Evolutionary conservation across 2,113 vertebrate genomes (phyloP).

Genomic region (Passer montanus): DNA sequence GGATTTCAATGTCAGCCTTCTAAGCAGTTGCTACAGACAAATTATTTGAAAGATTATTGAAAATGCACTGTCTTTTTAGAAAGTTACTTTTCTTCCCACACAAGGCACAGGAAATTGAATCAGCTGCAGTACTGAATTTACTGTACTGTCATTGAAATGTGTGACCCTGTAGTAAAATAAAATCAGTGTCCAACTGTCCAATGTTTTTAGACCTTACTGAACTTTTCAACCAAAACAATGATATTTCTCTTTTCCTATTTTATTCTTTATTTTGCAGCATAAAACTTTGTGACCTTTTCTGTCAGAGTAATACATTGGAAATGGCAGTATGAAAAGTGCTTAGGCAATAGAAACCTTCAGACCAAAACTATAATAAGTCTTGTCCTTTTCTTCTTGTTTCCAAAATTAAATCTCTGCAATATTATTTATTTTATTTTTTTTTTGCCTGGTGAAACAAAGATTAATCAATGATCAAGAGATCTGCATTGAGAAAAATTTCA

Average conservation of each 20-base stretch:
- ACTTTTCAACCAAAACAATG: conserved; percentile 46
- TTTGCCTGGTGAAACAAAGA: neutral
- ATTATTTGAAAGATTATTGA: conserved; percentile 16
- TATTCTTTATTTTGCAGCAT: conserved; percentile 21
- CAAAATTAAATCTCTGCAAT: neutral
- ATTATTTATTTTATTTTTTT: neutral
- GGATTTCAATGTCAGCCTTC: neutral
- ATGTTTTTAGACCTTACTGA: neutral
- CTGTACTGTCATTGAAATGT: neutral
- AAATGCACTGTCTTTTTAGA: neutral
- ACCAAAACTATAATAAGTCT: neutral
- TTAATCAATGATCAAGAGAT: neutral
- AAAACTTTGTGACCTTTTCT: conserved; percentile 44
- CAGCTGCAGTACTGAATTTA: neutral
- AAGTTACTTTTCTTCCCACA: neutral
- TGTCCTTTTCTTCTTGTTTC: neutral
- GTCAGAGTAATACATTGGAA: conserved; percentile 23
- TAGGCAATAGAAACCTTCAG: neutral
- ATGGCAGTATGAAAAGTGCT: conserved; percentile 10
- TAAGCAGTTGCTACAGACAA: conserved; percentile 20
- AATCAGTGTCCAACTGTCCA: conserved; percentile 14
- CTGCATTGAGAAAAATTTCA: neutral
- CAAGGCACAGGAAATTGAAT: conserved; percentile 12
- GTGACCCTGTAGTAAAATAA: conserved; percentile 10
- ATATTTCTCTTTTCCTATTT: conserved; percentile 38